Evolutionary conservation across 2,113 vertebrate genomes (phyloP).

Genomic region (Ciconia boyciana): DNA sequence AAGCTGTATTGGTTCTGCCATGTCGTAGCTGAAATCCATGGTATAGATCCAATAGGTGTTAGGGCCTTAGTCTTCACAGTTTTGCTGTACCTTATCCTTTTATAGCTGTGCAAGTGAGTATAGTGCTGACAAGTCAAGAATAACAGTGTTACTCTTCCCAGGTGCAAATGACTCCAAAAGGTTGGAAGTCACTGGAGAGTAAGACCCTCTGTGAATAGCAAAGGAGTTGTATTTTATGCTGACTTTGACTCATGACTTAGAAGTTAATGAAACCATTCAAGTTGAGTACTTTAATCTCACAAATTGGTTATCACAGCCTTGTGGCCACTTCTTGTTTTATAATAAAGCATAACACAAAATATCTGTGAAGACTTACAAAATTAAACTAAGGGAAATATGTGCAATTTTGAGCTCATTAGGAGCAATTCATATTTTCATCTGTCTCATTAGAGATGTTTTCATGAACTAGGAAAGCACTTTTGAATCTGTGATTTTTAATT

Average conservation of each 20-base stretch:
- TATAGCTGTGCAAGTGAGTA: not conserved
- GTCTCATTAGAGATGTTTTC: conserved; percentile 78
- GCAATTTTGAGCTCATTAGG: conserved; percentile 77
- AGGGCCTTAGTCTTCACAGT: not conserved
- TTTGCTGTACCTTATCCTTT: not conserved
- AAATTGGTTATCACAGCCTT: conserved; percentile 82
- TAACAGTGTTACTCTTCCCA: not conserved
- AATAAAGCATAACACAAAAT: conserved; percentile 78
- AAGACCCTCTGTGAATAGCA: conserved; percentile 40
- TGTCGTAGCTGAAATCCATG: not conserved
- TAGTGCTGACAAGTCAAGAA: not conserved
- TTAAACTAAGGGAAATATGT: conserved; percentile 73
- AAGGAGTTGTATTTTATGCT: conserved; percentile 60
- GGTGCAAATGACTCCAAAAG: conserved; percentile 6
- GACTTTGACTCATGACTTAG: conserved; percentile 67
- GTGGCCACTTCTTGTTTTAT: conserved; percentile 80
- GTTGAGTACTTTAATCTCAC: conserved; percentile 77
- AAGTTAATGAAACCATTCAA: conserved; percentile 79
- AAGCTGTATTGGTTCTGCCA: not conserved
- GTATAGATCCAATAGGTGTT: no score
- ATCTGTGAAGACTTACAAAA: conserved; percentile 77
- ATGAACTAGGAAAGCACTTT: conserved; percentile 73
- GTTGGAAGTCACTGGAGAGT: not conserved
- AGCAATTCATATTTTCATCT: conserved; percentile 79
- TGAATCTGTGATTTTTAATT: conserved; percentile 65